Base-by-base conservation (phyloP, 2,888 invertebrate species). In the Lomographa bimaculata region DNA sequence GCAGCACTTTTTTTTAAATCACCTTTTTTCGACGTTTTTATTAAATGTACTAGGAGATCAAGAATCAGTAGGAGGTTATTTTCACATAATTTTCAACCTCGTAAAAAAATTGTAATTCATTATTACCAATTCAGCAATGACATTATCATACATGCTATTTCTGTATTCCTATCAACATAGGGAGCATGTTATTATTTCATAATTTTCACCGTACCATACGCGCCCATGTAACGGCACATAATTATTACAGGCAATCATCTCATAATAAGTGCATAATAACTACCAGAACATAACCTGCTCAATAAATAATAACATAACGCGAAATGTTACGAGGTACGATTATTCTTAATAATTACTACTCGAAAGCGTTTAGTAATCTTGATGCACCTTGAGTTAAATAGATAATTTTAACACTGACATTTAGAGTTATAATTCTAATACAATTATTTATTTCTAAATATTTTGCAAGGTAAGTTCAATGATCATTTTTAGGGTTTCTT, bases 301-400 rank as follows among this genome's bases (percentile, higher is more conserved):
- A 11, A 30, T 26, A 25, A 17, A 27, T 42, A 36, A 41, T 41
- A 23, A 18, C 24, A 12, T 34, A 30, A 25, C 11, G 29, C 8
- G 16, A 20, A 24, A 33, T 35, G 27, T 41, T 29, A 26, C 28
- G 8, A 10, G 27, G 8, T 29, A 19, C 7, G 24, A 32, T 26
- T 37, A 11, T 20, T 20, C 17, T 20, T 41, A 8, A 10, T 36
- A 36, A 42, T 23, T 30, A 20, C 6, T 7, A 3, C 11, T 35
- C 7, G 2, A 20, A 30, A 33, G 11, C 17, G 8, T 40, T 28
- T n/a, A 16, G 11, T 29, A 10, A 27, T 21, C n/a, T 27, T 26
- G 33, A 50, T 44, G 42, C 52, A 52, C 54, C 54, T 54, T 54
- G 47, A 43, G 32, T 29, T 40, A 40, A 46, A 25, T 27, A 47